A percentile compares a stretch with the other conserved stretches of the same genome.
phyloP scores from a whole-genome alignment of 2,888 invertebrate species.

The Hirtodrosophila confusa region DNA sequence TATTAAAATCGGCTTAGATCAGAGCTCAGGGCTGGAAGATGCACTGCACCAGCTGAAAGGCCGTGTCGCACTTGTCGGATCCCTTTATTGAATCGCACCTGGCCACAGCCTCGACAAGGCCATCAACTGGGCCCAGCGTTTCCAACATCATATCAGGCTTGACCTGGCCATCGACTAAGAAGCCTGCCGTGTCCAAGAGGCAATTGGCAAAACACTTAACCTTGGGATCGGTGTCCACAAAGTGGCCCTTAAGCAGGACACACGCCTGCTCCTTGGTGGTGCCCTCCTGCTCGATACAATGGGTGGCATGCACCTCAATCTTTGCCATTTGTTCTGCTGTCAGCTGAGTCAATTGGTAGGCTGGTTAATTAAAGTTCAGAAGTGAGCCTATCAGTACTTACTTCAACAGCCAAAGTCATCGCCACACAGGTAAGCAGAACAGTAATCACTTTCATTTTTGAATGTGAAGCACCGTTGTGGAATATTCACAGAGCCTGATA shows the following conservation, averaged over 20 bases:
- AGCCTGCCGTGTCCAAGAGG: slow-evolving; percentile 70
- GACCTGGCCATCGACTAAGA: slow-evolving; percentile 64
- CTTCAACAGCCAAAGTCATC: slow-evolving; percentile 37
- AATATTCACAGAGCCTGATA: neutral
- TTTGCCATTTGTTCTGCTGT: slow-evolving; percentile 67
- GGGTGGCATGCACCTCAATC: slow-evolving; percentile 31
- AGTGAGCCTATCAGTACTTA: slow-evolving; percentile 32
- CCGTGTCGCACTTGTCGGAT: slow-evolving; percentile 63
- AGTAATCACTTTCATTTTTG: slow-evolving; percentile 63
- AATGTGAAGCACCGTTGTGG: neutral
- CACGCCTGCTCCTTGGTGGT: slow-evolving; percentile 56
- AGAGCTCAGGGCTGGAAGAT: slow-evolving; percentile 39
- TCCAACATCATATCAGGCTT: slow-evolving; percentile 40
- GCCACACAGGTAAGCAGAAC: slow-evolving; percentile 40
- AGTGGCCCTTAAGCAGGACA: slow-evolving; percentile 60
- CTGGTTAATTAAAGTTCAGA: neutral
- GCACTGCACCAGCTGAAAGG: slow-evolving; percentile 56
- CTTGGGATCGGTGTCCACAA: slow-evolving; percentile 46
- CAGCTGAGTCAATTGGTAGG: slow-evolving; percentile 7
- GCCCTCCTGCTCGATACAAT: slow-evolving; percentile 64
- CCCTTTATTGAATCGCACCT: slow-evolving; percentile 53
- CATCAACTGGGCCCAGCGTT: slow-evolving; percentile 42
- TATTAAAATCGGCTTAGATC: neutral
- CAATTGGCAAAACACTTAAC: slow-evolving; percentile 78
- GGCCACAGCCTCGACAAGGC: slow-evolving; percentile 39